Evolutionary conservation across 2,113 vertebrate species (phyloP), one percentile per base, ranked within the genome.

Genomic region (Cacatua alba): DNA sequence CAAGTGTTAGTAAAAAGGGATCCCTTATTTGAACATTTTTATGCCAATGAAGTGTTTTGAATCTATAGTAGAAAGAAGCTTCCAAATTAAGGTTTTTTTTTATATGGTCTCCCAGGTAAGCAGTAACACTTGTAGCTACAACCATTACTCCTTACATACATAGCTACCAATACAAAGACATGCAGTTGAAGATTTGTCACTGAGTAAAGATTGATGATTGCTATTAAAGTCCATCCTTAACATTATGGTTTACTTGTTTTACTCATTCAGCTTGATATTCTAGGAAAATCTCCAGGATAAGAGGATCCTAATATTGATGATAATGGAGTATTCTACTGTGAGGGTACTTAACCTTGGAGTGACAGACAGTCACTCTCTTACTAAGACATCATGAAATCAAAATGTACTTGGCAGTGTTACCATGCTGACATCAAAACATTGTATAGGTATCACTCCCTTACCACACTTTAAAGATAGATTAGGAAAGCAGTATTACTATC

Each of bases 331-430:
- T 81, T 74, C 53, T 81, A 70, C 35, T 4, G 2, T 0, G 0
- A 94, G 20, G 37, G 33, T 46, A 90, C 39, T 92, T 62, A 82
- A 8, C 39, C 48, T 51, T 3, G 7, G 77, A 52, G 52, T 81
- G 76, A 21, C 26, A 39, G 43, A 65, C 26, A 63, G 64, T 49
- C n/a, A 80, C 25, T 49, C 53, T 65, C 15, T 53, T 81, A 78
- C 24, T 88, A 94, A 94, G 46, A 88, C 20, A 39, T 25, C 41
- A 86, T 10, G 69, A 95, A 87, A 95, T 71, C 35, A 84, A 92
- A 84, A 89, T 51, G 35, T 10, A 64, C 71, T 82, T 83, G 53
- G 51, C 49, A 86, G 41, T 28, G 37, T 59, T 85, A 88, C 33
- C 2, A 3, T 15, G 20, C 64, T 79, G 88, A 44, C 25, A 31